These are phyloP conservation scores for Alectura lathami DNA, from an alignment of 2,113 vertebrate species.

Conservation along the genomic window DNA sequence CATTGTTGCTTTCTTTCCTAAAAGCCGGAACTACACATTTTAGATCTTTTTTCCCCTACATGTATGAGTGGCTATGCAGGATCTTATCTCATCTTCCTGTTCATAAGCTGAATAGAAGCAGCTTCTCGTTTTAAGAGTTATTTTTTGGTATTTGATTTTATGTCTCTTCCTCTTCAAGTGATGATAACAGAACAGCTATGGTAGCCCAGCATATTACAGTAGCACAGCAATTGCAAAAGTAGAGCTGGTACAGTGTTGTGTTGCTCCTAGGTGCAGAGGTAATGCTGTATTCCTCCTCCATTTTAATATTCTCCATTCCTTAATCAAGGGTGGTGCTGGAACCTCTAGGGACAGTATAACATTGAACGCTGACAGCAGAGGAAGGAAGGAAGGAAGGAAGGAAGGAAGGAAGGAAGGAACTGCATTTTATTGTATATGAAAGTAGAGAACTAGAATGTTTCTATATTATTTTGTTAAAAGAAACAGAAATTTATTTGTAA, in stretches of 20 bases:
- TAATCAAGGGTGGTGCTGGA: neutral
- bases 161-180: slow-evolving; percentile 46
- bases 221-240: neutral
- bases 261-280: neutral
- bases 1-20: slow-evolving; percentile 22
- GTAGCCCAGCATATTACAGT: slow-evolving; percentile 21
- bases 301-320: neutral
- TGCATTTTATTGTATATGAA: neutral
- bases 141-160: slow-evolving; percentile 56
- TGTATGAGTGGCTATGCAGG: neutral
- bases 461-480: neutral
- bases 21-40: slow-evolving; percentile 22
- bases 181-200: neutral
- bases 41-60: neutral
- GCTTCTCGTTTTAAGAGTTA: slow-evolving; percentile 44
- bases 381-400: accelerated
- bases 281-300: neutral
- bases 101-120: slow-evolving; percentile 30
- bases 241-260: neutral
- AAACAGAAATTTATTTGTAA: neutral
- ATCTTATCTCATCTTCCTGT: slow-evolving; percentile 33
- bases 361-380: neutral
- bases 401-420: neutral
- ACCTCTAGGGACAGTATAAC: neutral
- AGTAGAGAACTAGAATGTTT: neutral